Conservation (phyloP, 2,797 vertebrate genomes). For the Mareca penelope region DNA sequence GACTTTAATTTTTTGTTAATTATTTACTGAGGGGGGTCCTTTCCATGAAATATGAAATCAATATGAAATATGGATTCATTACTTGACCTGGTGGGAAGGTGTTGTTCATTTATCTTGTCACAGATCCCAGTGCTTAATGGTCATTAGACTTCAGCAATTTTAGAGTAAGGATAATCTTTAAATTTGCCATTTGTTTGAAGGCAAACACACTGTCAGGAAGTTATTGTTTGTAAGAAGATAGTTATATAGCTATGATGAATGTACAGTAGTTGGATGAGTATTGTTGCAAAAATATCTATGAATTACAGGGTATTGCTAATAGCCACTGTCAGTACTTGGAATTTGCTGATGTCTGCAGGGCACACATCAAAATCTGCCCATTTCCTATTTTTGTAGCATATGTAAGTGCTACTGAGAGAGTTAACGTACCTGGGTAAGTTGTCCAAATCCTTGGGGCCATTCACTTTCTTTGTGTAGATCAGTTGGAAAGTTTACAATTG, state of each 20-base stretch:
- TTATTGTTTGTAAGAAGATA: background rate
- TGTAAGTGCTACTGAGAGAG: background rate
- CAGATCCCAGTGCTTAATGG: background rate
- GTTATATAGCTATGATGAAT: background rate
- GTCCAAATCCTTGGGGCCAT: conserved; percentile 94
- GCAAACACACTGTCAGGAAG: background rate
- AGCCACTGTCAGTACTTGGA: background rate
- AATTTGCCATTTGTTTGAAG: background rate
- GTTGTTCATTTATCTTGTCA: background rate
- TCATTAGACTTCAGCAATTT: background rate
- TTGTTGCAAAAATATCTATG: background rate
- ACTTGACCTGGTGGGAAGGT: background rate
- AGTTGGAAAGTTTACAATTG: conserved; percentile 85
- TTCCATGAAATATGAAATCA: no score
- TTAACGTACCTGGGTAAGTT: conserved; percentile 86
- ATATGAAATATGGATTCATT: background rate
- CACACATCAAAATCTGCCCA: background rate
- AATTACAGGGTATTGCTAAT: background rate
- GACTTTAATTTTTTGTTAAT: background rate
- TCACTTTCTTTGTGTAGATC: conserved; percentile 85
- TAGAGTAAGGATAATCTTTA: background rate
- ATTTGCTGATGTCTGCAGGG: background rate
- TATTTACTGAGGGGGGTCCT: background rate
- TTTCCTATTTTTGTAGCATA: background rate
- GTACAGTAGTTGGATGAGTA: background rate